phyloP scores from a whole-genome alignment of 2,888 invertebrate species.

The Meghimatium bilineatum region DNA sequence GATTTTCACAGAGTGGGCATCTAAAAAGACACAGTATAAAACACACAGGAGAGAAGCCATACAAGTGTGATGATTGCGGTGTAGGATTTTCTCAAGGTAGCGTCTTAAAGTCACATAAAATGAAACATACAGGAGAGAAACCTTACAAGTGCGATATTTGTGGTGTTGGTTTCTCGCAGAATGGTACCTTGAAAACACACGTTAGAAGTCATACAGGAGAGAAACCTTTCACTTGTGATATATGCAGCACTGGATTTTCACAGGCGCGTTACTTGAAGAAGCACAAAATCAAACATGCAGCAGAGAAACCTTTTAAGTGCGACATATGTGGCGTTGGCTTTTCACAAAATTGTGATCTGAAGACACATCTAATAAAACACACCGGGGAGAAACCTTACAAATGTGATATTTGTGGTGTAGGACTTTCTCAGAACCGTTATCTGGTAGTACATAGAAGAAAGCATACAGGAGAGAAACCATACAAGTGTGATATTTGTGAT shows the following conservation, averaged over 20 bases:
- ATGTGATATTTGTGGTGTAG: slow-evolving; percentile 23
- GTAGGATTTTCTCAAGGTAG: neutral
- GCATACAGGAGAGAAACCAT: slow-evolving; percentile 20
- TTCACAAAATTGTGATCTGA: neutral
- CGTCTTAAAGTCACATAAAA: slow-evolving; percentile 24
- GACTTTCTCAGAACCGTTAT: slow-evolving; percentile 16
- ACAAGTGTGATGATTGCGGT: slow-evolving; percentile 30
- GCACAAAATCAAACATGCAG: slow-evolving; percentile 28
- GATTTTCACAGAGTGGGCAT: slow-evolving; percentile 20
- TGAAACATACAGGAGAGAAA: slow-evolving; percentile 30
- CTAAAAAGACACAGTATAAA: slow-evolving; percentile 17
- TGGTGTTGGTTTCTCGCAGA: slow-evolving; percentile 33
- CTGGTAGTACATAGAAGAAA: slow-evolving; percentile 21
- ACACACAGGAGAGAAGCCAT: slow-evolving; percentile 24
- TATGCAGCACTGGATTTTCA: slow-evolving; percentile 32
- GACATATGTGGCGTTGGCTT: slow-evolving; percentile 5
- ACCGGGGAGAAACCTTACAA: slow-evolving; percentile 31
- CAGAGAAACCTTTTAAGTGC: slow-evolving; percentile 24
- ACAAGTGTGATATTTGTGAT: slow-evolving; percentile 17
- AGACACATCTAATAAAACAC: neutral
- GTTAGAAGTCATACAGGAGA: slow-evolving; percentile 32
- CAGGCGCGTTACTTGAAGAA: slow-evolving; percentile 28
- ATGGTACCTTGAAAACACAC: slow-evolving; percentile 36
- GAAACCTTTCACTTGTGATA: slow-evolving; percentile 35
- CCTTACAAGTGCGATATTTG: slow-evolving; percentile 24